Base-by-base conservation (phyloP, 2,888 invertebrate species). In the Zelleria hepariella region DNA sequence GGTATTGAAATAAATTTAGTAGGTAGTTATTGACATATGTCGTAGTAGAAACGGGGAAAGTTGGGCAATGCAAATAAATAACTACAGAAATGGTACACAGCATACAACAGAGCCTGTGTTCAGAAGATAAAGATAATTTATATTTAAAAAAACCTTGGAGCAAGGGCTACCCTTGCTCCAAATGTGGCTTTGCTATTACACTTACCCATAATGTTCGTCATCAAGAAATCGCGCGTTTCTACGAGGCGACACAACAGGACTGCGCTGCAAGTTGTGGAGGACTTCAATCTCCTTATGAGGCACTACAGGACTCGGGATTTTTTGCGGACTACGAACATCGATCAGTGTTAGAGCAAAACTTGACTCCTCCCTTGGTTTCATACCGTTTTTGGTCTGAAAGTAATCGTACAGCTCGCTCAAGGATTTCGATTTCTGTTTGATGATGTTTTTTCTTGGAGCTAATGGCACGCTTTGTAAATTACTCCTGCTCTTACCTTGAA, bases 241-340 rank as follows among this genome's bases (percentile, higher is more conserved):
- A n/a, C 88, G 80, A 0, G 91, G 91, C 1, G 91, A 91, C 5
- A 83, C 73, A 0, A 71, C 78, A 0, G 93, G 93, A 76, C 93
- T 93, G 58, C 93, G 78, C 63, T 93, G 92, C 56, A 93, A 77
- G 69, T 93, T 93, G 68, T 93, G 93, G 32, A 93, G 77, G 7
- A 93, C 91, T 71, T 93, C 93, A 26, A 93, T 91, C 74, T 92
- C 90, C 64, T 91, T 91, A 65, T 93, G 93, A 20, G 78, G 76
- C 57, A 90, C 90, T 20, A 88, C 88, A 4, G 91, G 90, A 71
- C 91, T 86, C 0, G 81, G 80, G 2, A 80, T 72, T 63, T 80
- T 86, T 58, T 87, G 84, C 4, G 86, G 81, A 55, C 83, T 78
- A 6, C 73, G 71, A 32, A 77, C 78, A 62, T 86, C 86, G 0